Evolutionary conservation across 2,113 vertebrate species (phyloP).

Genomic region (Thunnus maccoyii): DNA sequence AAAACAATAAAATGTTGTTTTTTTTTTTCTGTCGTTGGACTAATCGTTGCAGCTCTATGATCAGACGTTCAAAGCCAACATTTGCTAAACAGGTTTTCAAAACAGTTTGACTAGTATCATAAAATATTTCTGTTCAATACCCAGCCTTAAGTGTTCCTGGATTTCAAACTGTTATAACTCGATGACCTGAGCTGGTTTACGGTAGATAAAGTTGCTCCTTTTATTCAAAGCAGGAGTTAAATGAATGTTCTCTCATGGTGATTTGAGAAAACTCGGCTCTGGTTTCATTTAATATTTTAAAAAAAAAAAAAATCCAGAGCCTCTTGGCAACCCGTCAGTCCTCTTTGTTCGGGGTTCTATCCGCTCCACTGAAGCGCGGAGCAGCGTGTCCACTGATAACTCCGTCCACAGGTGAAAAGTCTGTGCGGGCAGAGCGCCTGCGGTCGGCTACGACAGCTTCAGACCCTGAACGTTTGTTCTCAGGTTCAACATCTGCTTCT

Average conservation of each 20-base stretch:
- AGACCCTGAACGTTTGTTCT: conserved; percentile 91
- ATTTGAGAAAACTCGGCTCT: not conserved
- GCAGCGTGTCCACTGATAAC: not conserved
- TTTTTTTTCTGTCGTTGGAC: too few relatives aligned
- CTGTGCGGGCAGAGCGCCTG: not conserved
- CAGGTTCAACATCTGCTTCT: conserved; percentile 91
- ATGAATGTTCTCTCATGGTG: not conserved
- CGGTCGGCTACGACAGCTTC: conserved; percentile 84
- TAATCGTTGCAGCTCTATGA: too few relatives aligned
- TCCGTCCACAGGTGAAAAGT: conserved; percentile 6
- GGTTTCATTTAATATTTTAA: not conserved
- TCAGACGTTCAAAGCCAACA: too few relatives aligned
- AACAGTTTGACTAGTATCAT: too few relatives aligned
- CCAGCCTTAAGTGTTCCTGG: not conserved
- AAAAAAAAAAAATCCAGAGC: not conserved
- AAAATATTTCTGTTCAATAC: too few relatives aligned
- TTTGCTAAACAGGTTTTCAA: too few relatives aligned
- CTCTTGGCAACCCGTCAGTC: not conserved
- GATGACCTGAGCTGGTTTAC: not conserved
- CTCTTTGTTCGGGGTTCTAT: not conserved
- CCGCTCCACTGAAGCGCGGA: not conserved
- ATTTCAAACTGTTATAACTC: not conserved
- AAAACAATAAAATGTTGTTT: too few relatives aligned
- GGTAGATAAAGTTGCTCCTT: not conserved
- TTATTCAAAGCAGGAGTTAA: not conserved